Conservation (phyloP, 2,113 vertebrate species). For the Callipepla squamata region DNA sequence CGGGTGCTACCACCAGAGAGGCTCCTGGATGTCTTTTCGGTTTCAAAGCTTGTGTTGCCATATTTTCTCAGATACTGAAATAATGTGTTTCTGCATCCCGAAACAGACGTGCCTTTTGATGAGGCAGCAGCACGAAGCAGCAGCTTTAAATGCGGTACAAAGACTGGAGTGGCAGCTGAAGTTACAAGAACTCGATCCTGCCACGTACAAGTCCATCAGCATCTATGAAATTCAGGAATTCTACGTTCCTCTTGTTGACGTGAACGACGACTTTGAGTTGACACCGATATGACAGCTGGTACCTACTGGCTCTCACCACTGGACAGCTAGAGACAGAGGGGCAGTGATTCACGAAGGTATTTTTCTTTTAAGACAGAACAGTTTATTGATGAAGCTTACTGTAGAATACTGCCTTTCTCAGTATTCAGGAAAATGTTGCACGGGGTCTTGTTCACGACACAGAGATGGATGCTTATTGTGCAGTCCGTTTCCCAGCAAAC, state of each 20-base stretch:
- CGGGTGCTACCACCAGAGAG: not conserved
- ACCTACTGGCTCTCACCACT: not conserved
- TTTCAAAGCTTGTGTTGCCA: not conserved
- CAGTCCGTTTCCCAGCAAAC: conserved; percentile 53
- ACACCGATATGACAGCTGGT: conserved; percentile 90
- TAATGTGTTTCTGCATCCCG: conserved; percentile 20
- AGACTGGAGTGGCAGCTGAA: conserved; percentile 98
- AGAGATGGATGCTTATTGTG: conserved; percentile 22
- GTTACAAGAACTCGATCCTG: conserved; percentile 95
- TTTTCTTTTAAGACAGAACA: conserved; percentile 35
- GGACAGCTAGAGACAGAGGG: conserved; percentile 13
- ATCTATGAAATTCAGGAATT: conserved; percentile 99
- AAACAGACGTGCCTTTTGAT: conserved; percentile 95
- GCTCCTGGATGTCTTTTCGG: not conserved
- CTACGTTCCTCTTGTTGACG: conserved; percentile 97
- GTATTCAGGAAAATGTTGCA: conserved; percentile 42
- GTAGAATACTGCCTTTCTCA: conserved; percentile 58
- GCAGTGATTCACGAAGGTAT: not conserved
- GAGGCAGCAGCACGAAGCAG: conserved; percentile 98
- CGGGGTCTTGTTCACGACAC: not conserved
- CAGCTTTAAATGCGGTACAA: conserved; percentile 96
- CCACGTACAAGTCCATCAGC: conserved; percentile 97
- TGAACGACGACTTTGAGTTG: conserved; percentile 98
- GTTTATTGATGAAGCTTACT: conserved; percentile 15
- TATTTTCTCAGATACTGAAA: not conserved